These are phyloP conservation scores for Propsilocerus akamusi DNA, from an alignment of 1,140 invertebrate genomes.

Conservation along the genomic window DNA sequence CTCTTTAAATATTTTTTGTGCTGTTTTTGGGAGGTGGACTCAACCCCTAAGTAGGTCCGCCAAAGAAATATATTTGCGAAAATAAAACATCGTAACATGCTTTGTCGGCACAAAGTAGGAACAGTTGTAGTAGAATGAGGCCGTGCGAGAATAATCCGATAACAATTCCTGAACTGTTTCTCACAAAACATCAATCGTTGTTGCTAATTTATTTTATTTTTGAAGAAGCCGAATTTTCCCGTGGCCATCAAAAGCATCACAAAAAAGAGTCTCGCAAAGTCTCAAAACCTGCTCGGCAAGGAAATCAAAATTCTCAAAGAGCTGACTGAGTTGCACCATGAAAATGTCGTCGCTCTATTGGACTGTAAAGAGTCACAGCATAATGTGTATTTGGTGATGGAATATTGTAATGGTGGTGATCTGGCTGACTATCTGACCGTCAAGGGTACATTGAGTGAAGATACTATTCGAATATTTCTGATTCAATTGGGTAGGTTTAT, in stretches of 20 bases:
- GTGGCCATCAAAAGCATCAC: conserved; percentile 96
- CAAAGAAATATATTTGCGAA: too few relatives aligned
- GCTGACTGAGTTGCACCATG: conserved; percentile 88
- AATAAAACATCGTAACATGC: too few relatives aligned
- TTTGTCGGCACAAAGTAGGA: too few relatives aligned
- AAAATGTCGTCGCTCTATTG: conserved; percentile 91
- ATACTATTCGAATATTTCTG: conserved; percentile 89
- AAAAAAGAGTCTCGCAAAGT: conserved; percentile 93
- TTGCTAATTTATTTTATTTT: conserved; percentile 11
- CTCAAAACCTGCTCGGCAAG: conserved; percentile 89
- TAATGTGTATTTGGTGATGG: conserved; percentile 95
- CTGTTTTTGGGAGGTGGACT: too few relatives aligned
- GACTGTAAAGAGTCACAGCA: conserved; percentile 91
- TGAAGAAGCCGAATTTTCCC: conserved; percentile 62
- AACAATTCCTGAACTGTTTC: too few relatives aligned
- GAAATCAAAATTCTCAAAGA: conserved; percentile 99
- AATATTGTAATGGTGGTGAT: conserved; percentile 98
- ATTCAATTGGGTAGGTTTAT: conserved; percentile 63
- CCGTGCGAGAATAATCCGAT: too few relatives aligned
- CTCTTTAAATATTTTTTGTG: too few relatives aligned
- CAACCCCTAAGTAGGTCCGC: too few relatives aligned
- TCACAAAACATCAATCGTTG: too few relatives aligned
- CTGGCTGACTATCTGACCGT: conserved; percentile 90
- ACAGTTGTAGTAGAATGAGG: too few relatives aligned
- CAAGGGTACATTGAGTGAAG: conserved; percentile 86